A percentile compares a stretch with the other conserved stretches of the same genome.
phyloP scores from a whole-genome alignment of 2,888 invertebrate species.

The Drosophila kanekoi region DNA sequence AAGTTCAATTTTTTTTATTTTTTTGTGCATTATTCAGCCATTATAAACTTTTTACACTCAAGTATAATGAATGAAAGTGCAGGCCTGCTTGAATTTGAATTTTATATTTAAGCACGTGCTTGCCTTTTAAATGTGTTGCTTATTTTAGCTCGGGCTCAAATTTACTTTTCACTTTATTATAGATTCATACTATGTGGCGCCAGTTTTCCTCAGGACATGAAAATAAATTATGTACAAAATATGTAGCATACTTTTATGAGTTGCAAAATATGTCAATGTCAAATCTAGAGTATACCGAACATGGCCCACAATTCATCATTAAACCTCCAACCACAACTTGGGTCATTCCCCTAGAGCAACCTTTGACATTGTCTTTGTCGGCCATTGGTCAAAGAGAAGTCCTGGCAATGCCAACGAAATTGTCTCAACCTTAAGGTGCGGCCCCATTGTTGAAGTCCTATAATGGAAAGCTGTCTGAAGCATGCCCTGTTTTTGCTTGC shows the following conservation, averaged over 20 bases:
- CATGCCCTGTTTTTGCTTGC: slow-evolving; percentile 28
- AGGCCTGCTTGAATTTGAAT: background rate
- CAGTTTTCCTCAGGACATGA: slow-evolving; percentile 25
- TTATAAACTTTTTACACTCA: background rate
- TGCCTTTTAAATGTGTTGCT: slow-evolving; percentile 12
- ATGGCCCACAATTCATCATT: slow-evolving; percentile 73
- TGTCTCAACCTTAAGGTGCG: slow-evolving; percentile 71
- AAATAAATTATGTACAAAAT: slow-evolving; percentile 58
- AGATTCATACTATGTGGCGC: slow-evolving; percentile 25
- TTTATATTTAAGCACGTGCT: slow-evolving; percentile 2
- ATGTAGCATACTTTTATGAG: slow-evolving; percentile 69
- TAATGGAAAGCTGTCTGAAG: slow-evolving; percentile 33
- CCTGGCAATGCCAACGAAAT: slow-evolving; percentile 50
- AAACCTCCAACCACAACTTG: slow-evolving; percentile 32
- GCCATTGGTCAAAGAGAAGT: slow-evolving; percentile 49
- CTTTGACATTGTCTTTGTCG: slow-evolving; percentile 56
- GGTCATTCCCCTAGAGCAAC: slow-evolving; percentile 44
- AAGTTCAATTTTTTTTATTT: background rate
- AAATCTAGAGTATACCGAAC: slow-evolving; percentile 61
- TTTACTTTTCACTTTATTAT: slow-evolving; percentile 38
- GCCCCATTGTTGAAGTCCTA: slow-evolving; percentile 34
- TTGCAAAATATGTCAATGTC: slow-evolving; percentile 76
- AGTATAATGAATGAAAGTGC: background rate
- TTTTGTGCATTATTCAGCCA: background rate
- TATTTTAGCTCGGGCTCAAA: slow-evolving; percentile 14